A percentile compares a stretch with the other conserved stretches of the same genome.
These are phyloP conservation scores for Nothocercus nigrocapillus DNA, from an alignment of 2,113 vertebrate genomes.

Conservation along the genomic window DNA sequence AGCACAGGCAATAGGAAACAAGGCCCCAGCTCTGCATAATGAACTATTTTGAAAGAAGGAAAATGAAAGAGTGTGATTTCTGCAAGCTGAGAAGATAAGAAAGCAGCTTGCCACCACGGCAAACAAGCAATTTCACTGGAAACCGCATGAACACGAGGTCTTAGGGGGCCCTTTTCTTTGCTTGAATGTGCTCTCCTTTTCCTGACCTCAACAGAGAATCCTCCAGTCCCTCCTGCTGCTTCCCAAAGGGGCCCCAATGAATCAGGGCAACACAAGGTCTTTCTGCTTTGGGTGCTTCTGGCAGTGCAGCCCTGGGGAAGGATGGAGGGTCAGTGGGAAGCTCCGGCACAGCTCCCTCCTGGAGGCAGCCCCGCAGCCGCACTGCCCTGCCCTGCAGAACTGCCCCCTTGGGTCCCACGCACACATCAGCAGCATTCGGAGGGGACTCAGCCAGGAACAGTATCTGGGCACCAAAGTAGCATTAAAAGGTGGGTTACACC, in stretches of 20 bases:
- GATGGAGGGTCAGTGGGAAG: neutral
- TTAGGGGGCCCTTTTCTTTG: neutral
- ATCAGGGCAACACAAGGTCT: neutral
- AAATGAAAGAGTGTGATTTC: neutral
- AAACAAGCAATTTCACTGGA: neutral
- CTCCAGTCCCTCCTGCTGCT: neutral
- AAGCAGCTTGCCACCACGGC: neutral
- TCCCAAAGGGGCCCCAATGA: neutral
- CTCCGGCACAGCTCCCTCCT: neutral
- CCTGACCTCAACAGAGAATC: neutral
- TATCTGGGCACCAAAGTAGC: neutral
- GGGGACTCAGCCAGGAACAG: neutral
- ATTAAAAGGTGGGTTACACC: neutral
- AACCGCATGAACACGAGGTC: neutral
- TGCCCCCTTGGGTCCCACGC: neutral
- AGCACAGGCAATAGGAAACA: neutral
- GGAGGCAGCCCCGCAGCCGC: rapidly evolving
- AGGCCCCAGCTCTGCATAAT: neutral
- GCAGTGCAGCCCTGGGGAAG: neutral
- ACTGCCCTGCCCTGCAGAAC: neutral
- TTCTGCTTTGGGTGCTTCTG: neutral
- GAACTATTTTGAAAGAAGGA: neutral
- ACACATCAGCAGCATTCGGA: neutral
- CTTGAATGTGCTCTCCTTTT: neutral
- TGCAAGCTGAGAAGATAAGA: neutral